A percentile compares a stretch with the other conserved stretches of the same genome.
These are phyloP conservation scores for Laticauda laticaudata DNA, from an alignment of 2,113 vertebrate species.

Conservation along the genomic window DNA sequence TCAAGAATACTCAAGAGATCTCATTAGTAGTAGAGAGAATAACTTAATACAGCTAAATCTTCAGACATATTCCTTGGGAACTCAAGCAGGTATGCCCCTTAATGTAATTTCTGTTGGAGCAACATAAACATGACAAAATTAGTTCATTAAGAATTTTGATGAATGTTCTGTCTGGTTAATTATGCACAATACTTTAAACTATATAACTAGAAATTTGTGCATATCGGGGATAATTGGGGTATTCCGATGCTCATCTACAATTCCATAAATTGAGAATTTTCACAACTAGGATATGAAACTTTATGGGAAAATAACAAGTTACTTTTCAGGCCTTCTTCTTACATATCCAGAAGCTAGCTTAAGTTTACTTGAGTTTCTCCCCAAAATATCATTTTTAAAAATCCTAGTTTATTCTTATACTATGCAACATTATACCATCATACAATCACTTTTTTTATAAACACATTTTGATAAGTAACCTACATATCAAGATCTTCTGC, in stretches of 20 bases:
- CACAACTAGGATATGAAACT: neutral
- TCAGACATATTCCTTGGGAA: constrained; percentile 27
- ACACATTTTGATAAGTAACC: neutral
- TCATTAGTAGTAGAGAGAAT: constrained; percentile 51
- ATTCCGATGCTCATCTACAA: neutral
- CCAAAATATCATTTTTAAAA: neutral
- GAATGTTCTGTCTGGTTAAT: constrained; percentile 12
- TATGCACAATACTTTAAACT: neutral
- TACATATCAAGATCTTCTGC: neutral
- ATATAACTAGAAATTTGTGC: neutral
- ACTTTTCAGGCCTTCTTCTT: neutral
- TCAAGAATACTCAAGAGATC: constrained; percentile 55
- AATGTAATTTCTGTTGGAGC: constrained; percentile 29
- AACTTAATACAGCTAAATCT: constrained; percentile 19
- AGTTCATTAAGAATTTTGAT: constrained; percentile 6
- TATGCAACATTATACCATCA: neutral
- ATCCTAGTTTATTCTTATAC: neutral
- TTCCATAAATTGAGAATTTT: neutral
- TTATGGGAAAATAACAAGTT: neutral
- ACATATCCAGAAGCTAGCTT: neutral
- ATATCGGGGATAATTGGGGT: neutral
- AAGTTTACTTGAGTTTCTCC: neutral
- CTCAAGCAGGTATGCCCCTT: constrained; percentile 29
- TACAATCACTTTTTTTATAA: neutral
- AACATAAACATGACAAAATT: neutral